Evolutionary conservation across 2,113 vertebrate genomes (phyloP), one percentile per base, ranked within the genome.

Genomic region (Anarhynchus alexandrinus): DNA sequence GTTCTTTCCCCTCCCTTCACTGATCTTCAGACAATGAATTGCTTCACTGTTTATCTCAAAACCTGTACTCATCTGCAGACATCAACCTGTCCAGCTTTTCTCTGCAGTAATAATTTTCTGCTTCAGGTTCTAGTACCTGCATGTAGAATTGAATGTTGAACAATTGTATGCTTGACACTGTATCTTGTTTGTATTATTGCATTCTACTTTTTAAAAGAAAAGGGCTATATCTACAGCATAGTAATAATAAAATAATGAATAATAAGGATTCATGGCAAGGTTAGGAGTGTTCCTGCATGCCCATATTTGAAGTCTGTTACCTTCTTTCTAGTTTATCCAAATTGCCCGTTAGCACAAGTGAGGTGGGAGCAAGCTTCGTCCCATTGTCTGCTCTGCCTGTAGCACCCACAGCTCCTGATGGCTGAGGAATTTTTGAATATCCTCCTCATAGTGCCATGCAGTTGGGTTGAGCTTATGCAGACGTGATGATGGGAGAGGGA

Each of bases 1-100:
- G 82, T 71, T 84, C 66, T 96, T 94, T 77, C 52, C 74, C 74
- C 79, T 95, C 55, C 92, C 79, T 47, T 59, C 88, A 30, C 88
- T 88, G 59, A 81, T 95, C 70, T 94, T 81, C 90, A 96, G 93
- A 94, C 77, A 72, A 27, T 45, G 36, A 55, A 17, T 97, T 97
- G 82, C 84, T 88, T 91, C 93, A 96, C 38, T 70, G 17, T 70
- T 95, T 76, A 81, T 93, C 62, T 90, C 78, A 59, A 93, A 96
- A 73, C 27, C 43, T 78, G 30, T 62, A 25, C 45, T 88, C 83
- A 69, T 77, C 65, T 95, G 62, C 73, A 96, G 82, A 91, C 70
- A 77, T 80, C 58, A 62, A 72, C 69, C 77, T 79, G 45, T 69
- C 82, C 95, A 88, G 57, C 54, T 95, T 89, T 94, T 61, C 42